phyloP scores from a whole-genome alignment of 1,140 invertebrate species.

The Bicyclus anynana region DNA sequence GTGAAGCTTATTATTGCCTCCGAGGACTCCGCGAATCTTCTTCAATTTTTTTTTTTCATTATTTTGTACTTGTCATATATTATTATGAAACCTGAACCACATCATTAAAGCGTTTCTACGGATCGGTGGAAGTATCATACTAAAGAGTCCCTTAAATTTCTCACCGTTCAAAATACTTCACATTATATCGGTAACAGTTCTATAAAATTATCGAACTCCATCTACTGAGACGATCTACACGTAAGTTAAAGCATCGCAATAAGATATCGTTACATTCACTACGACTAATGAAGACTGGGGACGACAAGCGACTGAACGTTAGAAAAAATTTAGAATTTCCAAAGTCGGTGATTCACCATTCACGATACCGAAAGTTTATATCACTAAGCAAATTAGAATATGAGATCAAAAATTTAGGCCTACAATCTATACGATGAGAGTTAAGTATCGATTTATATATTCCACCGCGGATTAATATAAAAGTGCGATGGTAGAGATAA shows the following conservation, averaged over 20 bases:
- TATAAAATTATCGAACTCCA: constrained; percentile 71
- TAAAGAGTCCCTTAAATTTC: constrained; percentile 46
- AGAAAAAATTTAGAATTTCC: constrained; percentile 74
- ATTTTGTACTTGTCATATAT: constrained; percentile 66
- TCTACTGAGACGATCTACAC: constrained; percentile 66
- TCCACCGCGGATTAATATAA: constrained; percentile 62
- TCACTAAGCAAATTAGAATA: constrained; percentile 76
- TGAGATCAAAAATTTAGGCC: constrained; percentile 77
- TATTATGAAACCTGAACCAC: constrained; percentile 48
- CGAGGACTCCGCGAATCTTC: constrained; percentile 60
- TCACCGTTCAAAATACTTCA: constrained; percentile 56
- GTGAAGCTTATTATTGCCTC: constrained; percentile 70
- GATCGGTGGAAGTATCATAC: constrained; percentile 48
- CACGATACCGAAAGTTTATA: constrained; percentile 65
- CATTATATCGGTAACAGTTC: constrained; percentile 55
- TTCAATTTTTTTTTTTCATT: constrained; percentile 34
- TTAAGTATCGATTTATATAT: constrained; percentile 71
- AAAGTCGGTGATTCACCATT: constrained; percentile 56
- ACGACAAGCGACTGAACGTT: constrained; percentile 55
- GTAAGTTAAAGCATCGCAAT: constrained; percentile 77
- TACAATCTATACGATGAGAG: constrained; percentile 69
- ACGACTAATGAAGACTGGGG: constrained; percentile 62
- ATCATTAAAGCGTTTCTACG: constrained; percentile 54
- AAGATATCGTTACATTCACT: constrained; percentile 73
- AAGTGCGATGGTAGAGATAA: constrained; percentile 65